These are phyloP conservation scores for Gasterosteus nipponicus DNA, from an alignment of 2,113 vertebrate species.

Conservation along the genomic window DNA sequence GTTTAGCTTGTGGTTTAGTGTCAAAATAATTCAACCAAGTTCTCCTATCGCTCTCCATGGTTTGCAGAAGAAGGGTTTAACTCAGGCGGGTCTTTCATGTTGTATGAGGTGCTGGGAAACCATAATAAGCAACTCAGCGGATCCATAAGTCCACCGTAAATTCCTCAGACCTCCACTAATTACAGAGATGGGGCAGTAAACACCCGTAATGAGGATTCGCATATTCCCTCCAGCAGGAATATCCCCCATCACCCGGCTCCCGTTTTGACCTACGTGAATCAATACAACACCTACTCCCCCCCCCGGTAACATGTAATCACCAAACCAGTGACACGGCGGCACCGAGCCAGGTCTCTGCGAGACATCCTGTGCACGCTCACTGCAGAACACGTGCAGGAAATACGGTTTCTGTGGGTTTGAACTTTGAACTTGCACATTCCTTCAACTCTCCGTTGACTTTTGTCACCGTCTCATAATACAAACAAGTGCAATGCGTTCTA, in stretches of 20 bases:
- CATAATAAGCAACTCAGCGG: conserved; percentile 32
- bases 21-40: background rate
- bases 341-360: background rate
- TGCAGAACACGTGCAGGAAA: background rate
- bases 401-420: background rate
- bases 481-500: too few species aligned
- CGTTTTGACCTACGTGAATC: background rate
- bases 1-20: background rate
- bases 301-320: conserved; percentile 1
- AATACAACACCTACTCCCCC: background rate
- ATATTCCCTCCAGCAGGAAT: background rate
- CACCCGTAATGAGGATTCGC: background rate
- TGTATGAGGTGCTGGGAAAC: background rate
- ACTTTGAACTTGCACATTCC: background rate
- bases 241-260: background rate
- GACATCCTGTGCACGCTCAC: background rate
- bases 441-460: too few species aligned
- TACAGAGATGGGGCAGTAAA: conserved; percentile 18
- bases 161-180: conserved; percentile 34
- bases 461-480: too few species aligned
- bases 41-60: conserved; percentile 3
- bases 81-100: conserved; percentile 13
- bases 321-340: background rate
- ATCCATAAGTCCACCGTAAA: conserved; percentile 20
- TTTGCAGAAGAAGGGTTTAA: conserved; percentile 25